These are phyloP conservation scores for Mystacides longicornis DNA, from an alignment of 2,888 invertebrate genomes.

Conservation along the genomic window DNA sequence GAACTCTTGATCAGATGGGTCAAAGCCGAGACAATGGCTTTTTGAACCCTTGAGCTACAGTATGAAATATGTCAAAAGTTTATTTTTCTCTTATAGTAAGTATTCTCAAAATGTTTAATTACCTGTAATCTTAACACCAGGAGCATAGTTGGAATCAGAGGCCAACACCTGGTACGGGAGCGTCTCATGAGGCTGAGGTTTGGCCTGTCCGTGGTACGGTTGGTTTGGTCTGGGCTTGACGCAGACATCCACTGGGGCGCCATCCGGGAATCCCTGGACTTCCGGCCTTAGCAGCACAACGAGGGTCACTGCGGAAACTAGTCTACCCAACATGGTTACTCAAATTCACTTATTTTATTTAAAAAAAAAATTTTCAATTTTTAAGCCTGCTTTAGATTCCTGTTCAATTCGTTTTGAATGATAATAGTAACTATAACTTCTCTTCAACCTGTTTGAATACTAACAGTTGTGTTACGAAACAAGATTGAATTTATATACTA, in stretches of 20 bases:
- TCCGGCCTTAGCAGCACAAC: background rate
- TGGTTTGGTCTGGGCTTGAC: conserved; percentile 67
- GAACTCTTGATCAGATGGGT: too few species aligned
- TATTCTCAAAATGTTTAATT: too few species aligned
- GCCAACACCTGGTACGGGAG: conserved; percentile 64
- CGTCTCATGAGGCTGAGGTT: conserved; percentile 54
- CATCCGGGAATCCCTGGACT: conserved; percentile 57
- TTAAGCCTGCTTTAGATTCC: too few species aligned
- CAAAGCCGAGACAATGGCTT: too few species aligned
- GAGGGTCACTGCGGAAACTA: background rate
- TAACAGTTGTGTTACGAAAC: too few species aligned
- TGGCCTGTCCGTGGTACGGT: conserved; percentile 69
- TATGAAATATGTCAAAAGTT: too few species aligned
- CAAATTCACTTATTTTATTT: background rate
- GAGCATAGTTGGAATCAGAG: conserved; percentile 55
- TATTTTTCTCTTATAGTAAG: too few species aligned
- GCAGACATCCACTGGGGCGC: conserved; percentile 73
- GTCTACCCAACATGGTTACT: background rate
- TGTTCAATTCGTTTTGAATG: too few species aligned
- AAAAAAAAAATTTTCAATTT: background rate
- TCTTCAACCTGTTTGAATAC: too few species aligned
- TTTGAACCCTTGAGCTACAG: too few species aligned
- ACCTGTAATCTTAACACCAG: conserved; percentile 66
- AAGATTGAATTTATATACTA: too few species aligned
- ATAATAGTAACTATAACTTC: too few species aligned